These are phyloP conservation scores for Stictocephala bisonia DNA, from an alignment of 2,888 invertebrate genomes.

Conservation along the genomic window DNA sequence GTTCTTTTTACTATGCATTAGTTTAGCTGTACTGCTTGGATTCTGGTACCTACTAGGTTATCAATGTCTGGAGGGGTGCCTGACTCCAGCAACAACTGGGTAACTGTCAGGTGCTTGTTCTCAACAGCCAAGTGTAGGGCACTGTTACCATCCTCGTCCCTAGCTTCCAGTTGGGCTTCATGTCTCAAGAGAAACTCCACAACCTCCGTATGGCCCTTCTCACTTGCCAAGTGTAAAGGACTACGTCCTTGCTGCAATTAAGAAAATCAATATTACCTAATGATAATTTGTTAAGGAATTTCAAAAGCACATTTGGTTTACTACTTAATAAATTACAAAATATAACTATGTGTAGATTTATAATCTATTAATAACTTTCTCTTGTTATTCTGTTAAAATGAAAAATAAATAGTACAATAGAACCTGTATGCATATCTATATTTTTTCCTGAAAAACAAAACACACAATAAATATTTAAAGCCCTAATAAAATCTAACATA, in stretches of 20 bases:
- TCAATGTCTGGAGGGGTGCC: constrained; percentile 73
- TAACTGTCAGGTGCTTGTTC: constrained; percentile 78
- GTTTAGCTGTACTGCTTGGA: no score
- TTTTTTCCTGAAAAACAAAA: no score
- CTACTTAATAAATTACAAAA: no score
- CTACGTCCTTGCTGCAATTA: constrained; percentile 70
- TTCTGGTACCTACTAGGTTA: constrained; percentile 65
- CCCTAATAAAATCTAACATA: no score
- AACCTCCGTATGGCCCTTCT: constrained; percentile 73
- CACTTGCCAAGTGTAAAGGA: constrained; percentile 77
- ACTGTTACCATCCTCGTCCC: constrained; percentile 77
- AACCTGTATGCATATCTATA: no score
- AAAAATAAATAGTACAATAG: no score
- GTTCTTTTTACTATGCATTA: no score
- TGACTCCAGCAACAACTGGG: constrained; percentile 75
- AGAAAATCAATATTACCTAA: background rate
- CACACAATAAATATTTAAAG: no score
- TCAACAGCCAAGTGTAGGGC: constrained; percentile 82
- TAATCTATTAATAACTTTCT: no score
- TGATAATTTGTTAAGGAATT: background rate
- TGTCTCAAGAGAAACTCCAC: constrained; percentile 70
- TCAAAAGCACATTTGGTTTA: no score
- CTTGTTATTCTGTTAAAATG: no score
- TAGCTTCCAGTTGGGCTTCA: constrained; percentile 75
- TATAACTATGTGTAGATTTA: no score